Evolutionary conservation across 2,797 vertebrate species (phyloP).

Genomic region (Valencia hispanica): DNA sequence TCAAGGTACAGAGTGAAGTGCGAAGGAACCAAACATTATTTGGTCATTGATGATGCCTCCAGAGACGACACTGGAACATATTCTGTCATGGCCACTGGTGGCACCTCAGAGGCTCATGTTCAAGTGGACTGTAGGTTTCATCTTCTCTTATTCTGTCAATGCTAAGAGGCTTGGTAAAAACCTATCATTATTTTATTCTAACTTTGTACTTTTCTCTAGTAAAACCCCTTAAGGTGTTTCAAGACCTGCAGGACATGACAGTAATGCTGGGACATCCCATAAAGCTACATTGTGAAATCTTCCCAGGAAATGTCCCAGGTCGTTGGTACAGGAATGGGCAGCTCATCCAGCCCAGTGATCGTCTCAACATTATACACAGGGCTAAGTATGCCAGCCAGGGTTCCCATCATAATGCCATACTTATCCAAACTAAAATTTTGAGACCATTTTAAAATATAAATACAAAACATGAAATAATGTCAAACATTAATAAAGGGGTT

Average conservation of each 20-base stretch:
- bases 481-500: no score
- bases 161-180: constrained; percentile 7
- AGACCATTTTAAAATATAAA: not conserved
- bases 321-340: constrained; percentile 98
- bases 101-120: constrained; percentile 88
- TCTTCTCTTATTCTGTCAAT: not conserved
- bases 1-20: constrained; percentile 90
- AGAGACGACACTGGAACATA: constrained; percentile 92
- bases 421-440: not conserved
- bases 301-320: constrained; percentile 88
- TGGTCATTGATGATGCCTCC: constrained; percentile 93
- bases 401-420: not conserved
- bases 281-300: constrained; percentile 94
- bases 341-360: constrained; percentile 89
- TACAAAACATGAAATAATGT: not conserved
- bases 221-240: constrained; percentile 92
- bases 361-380: constrained; percentile 89
- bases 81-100: constrained; percentile 93
- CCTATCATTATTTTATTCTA: not conserved
- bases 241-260: constrained; percentile 88
- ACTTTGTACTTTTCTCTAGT: constrained; percentile 74
- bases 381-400: constrained; percentile 81
- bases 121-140: constrained; percentile 87
- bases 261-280: constrained; percentile 90
- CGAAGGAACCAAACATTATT: constrained; percentile 92